Evolutionary conservation across 2,888 invertebrate genomes (phyloP), one percentile per base, ranked within the genome.

Genomic region (Osedax frankpressi): DNA sequence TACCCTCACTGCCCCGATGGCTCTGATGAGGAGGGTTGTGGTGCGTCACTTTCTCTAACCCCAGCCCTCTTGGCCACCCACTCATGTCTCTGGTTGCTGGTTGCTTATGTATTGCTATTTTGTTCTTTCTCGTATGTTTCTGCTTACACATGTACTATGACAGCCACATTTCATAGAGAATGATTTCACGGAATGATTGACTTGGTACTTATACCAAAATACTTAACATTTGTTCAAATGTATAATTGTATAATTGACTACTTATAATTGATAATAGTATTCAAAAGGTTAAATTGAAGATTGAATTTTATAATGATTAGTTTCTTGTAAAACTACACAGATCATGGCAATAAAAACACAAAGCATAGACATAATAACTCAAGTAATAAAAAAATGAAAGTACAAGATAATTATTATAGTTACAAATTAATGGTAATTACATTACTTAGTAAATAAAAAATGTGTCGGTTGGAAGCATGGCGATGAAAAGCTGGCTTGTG

Each of bases 21-120:
- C 19, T 80, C 81, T 60, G 86, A 86, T 79, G 86, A 86, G 76
- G 71, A 77, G n/a, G 77, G 79, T 30, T 84, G 84, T 77, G 72
- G 75, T 76, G 73, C 70, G 73, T 73, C 62, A 65, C 65, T 65
- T 65, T 24, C 65, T 65, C 65, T 65, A 65, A 19, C 65, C 65
- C 65, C 2, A 2, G 1, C 65, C 65, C 24, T 65, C 24, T 62
- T 65, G 65, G 11, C 65, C 24, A 65, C 65, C 65, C 24, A 1
- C 65, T 62, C 63, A 62, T 6, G 63, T 62, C 1, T n/a, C 24
- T 65, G n/a, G 19, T 2, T 65, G 24, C 65, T 65, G 65, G n/a
- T 65, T 24, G 65, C 65, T n/a, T 65, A 2, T 2, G n/a, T 65
- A 28, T 24, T 24, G n/a, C 65, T 65, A 24, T 65, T 19, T 65